Percentiles rank a stretch among this genome's conserved stretches.
Evolutionary conservation across 2,797 vertebrate genomes (phyloP).

Genomic region (Hylomyscus alleni): DNA sequence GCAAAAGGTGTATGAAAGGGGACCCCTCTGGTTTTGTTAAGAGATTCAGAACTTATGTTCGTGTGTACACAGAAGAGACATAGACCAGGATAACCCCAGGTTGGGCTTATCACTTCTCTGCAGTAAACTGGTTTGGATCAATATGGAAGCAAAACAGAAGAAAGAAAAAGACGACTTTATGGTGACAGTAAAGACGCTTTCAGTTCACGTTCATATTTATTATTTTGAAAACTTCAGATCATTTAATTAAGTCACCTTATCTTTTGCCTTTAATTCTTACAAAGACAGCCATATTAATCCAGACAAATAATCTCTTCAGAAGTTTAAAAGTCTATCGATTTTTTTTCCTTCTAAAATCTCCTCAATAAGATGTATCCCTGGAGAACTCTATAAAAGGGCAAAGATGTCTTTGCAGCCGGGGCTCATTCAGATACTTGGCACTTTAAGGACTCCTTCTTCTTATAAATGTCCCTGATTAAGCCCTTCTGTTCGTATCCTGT

Average conservation of each 20-base stretch:
- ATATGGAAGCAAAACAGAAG: neutral
- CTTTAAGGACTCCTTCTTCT: slow-evolving; percentile 69
- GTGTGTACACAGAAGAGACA: neutral
- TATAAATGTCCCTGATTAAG: slow-evolving; percentile 72
- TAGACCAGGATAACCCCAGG: neutral
- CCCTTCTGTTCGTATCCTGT: slow-evolving; percentile 71
- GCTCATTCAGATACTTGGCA: slow-evolving; percentile 32
- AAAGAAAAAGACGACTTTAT: neutral
- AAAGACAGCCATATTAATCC: slow-evolving; percentile 76
- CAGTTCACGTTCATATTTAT: slow-evolving; percentile 65
- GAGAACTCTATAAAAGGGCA: slow-evolving; percentile 80
- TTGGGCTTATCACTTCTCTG: neutral
- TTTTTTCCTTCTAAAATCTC: slow-evolving; percentile 74
- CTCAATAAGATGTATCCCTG: slow-evolving; percentile 64
- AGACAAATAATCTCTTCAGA: slow-evolving; percentile 75
- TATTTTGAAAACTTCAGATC: slow-evolving; percentile 70
- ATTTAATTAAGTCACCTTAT: slow-evolving; percentile 81
- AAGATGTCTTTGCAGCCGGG: slow-evolving; percentile 1
- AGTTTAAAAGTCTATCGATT: slow-evolving; percentile 84
- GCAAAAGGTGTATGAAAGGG: neutral
- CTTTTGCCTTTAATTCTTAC: slow-evolving; percentile 77
- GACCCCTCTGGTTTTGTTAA: neutral
- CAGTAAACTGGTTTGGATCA: slow-evolving; percentile 60
- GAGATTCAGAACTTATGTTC: neutral
- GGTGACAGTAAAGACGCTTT: slow-evolving; percentile 52